Evolutionary conservation across 2,888 invertebrate species (phyloP).

Genomic region (Pterobdella sp.): DNA sequence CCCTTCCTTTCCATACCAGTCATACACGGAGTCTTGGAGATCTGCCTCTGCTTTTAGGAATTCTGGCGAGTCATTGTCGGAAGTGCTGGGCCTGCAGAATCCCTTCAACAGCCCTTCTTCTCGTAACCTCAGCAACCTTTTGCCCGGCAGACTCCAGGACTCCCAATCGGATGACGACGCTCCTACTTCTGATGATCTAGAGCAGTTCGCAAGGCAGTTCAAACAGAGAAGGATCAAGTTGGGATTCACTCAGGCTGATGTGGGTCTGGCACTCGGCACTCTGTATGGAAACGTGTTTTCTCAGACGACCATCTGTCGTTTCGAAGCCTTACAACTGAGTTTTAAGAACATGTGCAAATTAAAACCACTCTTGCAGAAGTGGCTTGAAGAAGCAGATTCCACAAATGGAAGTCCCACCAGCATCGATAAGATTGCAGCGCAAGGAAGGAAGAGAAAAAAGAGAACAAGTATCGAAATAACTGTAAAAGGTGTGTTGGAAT

Average conservation of each 20-base stretch:
- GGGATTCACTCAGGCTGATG: constrained; percentile 97
- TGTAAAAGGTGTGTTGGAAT: constrained; percentile 85
- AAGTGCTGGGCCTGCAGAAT: constrained; percentile 20
- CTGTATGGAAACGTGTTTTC: constrained; percentile 99
- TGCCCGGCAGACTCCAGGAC: constrained; percentile 39
- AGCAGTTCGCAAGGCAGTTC: constrained; percentile 98
- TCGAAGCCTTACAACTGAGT: constrained; percentile 95
- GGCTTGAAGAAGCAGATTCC: constrained; percentile 98
- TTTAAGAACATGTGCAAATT: constrained; percentile 99
- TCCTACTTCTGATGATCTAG: constrained; percentile 93
- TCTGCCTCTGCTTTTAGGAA: not conserved
- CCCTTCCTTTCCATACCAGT: constrained; percentile 24
- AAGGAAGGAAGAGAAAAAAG: constrained; percentile 98
- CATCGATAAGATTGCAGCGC: constrained; percentile 97
- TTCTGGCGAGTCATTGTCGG: constrained; percentile 13
- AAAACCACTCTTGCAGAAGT: constrained; percentile 94
- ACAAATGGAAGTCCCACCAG: constrained; percentile 94
- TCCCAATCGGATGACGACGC: constrained; percentile 66
- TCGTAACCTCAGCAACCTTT: not conserved
- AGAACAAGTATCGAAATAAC: constrained; percentile 97
- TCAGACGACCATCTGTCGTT: constrained; percentile 99
- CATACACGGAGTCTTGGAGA: constrained; percentile 21
- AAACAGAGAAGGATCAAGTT: constrained; percentile 97
- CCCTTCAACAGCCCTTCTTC: constrained; percentile 13
- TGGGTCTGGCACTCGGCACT: constrained; percentile 92